Percentiles rank a stretch among this genome's conserved stretches.
phyloP scores from a whole-genome alignment of 2,888 invertebrate species.

The Xylota segnis region DNA sequence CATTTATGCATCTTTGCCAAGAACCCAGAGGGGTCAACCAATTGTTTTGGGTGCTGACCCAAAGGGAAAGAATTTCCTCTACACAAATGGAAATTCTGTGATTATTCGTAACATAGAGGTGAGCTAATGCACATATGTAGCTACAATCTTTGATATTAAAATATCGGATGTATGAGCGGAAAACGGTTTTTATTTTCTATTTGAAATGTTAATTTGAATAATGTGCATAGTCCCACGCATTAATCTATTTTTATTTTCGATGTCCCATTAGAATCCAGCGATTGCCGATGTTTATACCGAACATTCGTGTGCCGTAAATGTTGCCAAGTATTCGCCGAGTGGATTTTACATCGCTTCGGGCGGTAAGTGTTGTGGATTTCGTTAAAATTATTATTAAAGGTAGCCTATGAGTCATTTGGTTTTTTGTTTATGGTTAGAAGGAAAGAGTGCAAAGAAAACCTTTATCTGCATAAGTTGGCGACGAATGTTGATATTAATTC shows the following conservation, averaged over 20 bases:
- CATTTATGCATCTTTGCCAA: slow-evolving; percentile 96
- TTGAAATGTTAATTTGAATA: slow-evolving; percentile 47
- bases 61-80: slow-evolving; percentile 98
- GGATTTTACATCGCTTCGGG: slow-evolving; percentile 99
- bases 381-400: slow-evolving; percentile 13
- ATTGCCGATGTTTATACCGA: slow-evolving; percentile 98
- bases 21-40: slow-evolving; percentile 97
- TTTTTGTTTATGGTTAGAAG: slow-evolving; percentile 20
- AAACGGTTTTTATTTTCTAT: slow-evolving; percentile 53
- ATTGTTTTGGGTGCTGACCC: slow-evolving; percentile 98
- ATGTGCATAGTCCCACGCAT: slow-evolving; percentile 69
- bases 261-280: slow-evolving; percentile 90
- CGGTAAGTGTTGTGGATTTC: slow-evolving; percentile 86
- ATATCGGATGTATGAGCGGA: slow-evolving; percentile 7
- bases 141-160: slow-evolving; percentile 40
- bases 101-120: slow-evolving; percentile 98
- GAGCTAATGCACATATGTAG: slow-evolving; percentile 79
- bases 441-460: slow-evolving; percentile 35
- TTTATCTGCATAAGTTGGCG: slow-evolving; percentile 37
- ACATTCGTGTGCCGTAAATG: slow-evolving; percentile 97
- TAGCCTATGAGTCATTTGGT: slow-evolving; percentile 47
- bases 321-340: slow-evolving; percentile 99
- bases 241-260: slow-evolving; percentile 68
- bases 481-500: slow-evolving; percentile 12
- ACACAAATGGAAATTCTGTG: slow-evolving; percentile 98